These are phyloP conservation scores for Capricornis sumatraensis DNA, from an alignment of 2,113 vertebrate species.

Conservation along the genomic window DNA sequence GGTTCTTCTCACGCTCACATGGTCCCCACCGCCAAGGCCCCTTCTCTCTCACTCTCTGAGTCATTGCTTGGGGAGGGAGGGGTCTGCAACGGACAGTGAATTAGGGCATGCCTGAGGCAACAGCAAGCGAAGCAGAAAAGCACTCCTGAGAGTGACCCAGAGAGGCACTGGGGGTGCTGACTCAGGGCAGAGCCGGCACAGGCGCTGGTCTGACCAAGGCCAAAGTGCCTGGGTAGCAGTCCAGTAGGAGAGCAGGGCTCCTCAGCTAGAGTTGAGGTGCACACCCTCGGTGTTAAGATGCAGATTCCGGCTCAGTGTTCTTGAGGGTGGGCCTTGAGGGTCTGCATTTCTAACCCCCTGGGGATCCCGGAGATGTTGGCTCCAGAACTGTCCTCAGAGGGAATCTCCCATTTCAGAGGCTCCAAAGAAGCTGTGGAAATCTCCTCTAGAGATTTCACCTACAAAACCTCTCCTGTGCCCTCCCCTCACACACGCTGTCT, in stretches of 20 bases:
- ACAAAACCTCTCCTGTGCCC: background rate
- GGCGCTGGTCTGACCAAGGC: background rate
- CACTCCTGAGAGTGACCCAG: background rate
- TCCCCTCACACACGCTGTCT: background rate
- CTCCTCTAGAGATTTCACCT: background rate
- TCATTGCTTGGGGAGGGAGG: background rate
- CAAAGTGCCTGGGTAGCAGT: too few relatives aligned
- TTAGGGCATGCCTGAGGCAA: background rate
- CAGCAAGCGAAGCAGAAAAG: background rate
- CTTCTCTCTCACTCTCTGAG: background rate
- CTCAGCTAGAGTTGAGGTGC: background rate
- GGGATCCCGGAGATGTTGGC: background rate
- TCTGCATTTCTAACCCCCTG: background rate
- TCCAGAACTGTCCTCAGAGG: background rate
- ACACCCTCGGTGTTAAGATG: background rate
- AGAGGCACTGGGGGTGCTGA: background rate
- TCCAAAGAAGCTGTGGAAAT: background rate
- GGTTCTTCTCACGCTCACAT: background rate
- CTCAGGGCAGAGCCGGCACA: background rate
- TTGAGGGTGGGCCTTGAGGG: background rate
- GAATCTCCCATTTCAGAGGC: background rate
- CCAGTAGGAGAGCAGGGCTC: background rate
- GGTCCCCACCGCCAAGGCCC: background rate
- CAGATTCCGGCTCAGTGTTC: background rate
- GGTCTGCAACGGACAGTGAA: background rate